Evolutionary conservation across 2,113 vertebrate genomes (phyloP).

Genomic region (Protobothrops mucrosquamatus): DNA sequence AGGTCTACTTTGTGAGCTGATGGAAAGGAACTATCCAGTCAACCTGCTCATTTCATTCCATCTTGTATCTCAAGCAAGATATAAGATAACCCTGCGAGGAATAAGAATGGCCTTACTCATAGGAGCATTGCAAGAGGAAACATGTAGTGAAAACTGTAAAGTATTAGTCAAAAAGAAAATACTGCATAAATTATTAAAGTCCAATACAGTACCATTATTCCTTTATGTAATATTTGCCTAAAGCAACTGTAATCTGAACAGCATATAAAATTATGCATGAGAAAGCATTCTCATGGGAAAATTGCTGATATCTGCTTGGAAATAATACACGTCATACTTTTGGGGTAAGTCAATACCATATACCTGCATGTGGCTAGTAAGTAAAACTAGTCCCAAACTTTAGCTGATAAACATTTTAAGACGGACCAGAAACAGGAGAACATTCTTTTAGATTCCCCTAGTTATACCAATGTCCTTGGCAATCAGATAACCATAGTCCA

Average conservation of each 20-base stretch:
- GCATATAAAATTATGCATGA: neutral
- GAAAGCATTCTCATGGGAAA: neutral
- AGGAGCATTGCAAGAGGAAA: neutral
- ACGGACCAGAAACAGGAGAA: conserved; percentile 45
- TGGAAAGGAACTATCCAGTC: neutral
- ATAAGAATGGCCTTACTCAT: neutral
- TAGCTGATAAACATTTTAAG: conserved; percentile 49
- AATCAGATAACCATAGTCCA: conserved; percentile 61
- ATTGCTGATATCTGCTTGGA: neutral
- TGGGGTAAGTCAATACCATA: neutral
- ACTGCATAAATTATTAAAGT: neutral
- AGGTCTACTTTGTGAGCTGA: neutral
- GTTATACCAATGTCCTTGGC: conserved; percentile 63
- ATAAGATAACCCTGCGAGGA: neutral
- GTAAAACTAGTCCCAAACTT: conserved; percentile 20
- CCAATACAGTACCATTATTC: neutral
- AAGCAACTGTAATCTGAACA: neutral
- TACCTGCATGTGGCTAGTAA: neutral
- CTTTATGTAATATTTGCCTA: neutral
- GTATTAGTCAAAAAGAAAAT: neutral
- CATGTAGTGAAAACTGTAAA: neutral
- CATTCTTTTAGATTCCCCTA: conserved; percentile 61
- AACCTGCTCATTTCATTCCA: neutral
- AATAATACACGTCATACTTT: neutral
- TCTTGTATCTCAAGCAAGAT: neutral